phyloP scores from a whole-genome alignment of 2,797 vertebrate genomes.

The Peromyscus melanophrys region DNA sequence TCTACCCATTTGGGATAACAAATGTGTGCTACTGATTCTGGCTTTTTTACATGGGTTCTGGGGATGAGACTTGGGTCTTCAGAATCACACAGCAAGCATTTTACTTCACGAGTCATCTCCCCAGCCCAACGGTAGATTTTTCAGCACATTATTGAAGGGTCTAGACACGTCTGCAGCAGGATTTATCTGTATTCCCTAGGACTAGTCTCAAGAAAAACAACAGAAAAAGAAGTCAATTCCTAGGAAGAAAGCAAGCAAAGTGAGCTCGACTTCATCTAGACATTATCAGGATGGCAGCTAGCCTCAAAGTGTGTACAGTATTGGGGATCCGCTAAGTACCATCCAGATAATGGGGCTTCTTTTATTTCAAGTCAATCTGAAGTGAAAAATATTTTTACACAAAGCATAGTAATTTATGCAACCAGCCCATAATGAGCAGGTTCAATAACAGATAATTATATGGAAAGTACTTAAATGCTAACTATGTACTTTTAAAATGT shows the following conservation, averaged over 20 bases:
- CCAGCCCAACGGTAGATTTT: neutral
- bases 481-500: slow-evolving; percentile 85
- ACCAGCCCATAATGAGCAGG: slow-evolving; percentile 79
- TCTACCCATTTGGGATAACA: neutral
- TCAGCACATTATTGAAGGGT: neutral
- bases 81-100: neutral
- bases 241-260: neutral
- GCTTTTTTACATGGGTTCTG: neutral
- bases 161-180: neutral
- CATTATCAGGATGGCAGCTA: neutral
- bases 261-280: neutral
- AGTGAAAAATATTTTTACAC: slow-evolving; percentile 84
- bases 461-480: slow-evolving; percentile 83
- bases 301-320: neutral
- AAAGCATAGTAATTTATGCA: slow-evolving; percentile 83
- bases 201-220: neutral
- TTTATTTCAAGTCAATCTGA: slow-evolving; percentile 77
- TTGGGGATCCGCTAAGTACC: neutral
- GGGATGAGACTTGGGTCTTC: neutral
- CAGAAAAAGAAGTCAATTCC: neutral
- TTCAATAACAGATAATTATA: slow-evolving; percentile 86
- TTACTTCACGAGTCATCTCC: neutral
- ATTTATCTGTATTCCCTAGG: slow-evolving; percentile 18
- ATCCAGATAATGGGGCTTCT: slow-evolving; percentile 74
- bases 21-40: neutral